Base-by-base conservation (phyloP, 64 coral and sea anemone species). In the Catalaphyllia jardinei region DNA sequence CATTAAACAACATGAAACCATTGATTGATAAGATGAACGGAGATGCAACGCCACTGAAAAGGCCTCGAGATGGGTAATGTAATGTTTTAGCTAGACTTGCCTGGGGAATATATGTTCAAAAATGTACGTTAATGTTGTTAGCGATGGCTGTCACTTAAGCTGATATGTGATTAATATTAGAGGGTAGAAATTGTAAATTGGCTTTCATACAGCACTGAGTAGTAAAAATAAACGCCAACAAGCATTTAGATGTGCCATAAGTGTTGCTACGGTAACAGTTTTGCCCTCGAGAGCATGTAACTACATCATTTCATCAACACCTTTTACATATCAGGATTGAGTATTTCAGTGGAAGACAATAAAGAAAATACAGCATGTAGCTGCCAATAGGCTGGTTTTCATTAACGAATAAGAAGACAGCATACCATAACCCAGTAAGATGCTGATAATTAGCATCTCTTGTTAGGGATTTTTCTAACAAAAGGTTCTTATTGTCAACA, bases 1-100 rank as follows among this genome's bases (percentile, higher is more conserved):
- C 82, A 16, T 61, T 92, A 25, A 92, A 75, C 72, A 60, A 74
- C 52, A 60, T 77, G 74, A 88, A 88, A 77, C 62, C 62, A 20
- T 19, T 51, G 19, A 51, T 85, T 51, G 67, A 65, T 4, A 4
- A 65, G 35, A 71, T 85, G 81, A 85, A 85, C 71, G 81, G 81
- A 85, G 39, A 85, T 51, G 38, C 42, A 63, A 85, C 81, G 4
- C 81, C 81, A 2, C 28, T 85, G 38, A 85, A 71, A 52, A 52
- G 60, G 42, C 62, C 81, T 27, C 62, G 22, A 71, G 81, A 85
- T 25, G 14, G 33, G 81, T 85, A 71, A 12, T 19, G 15, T 13
- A 7, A 27, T n/a, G 10, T 10, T 69, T 25, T 27, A 69, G n/a
- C 65, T 11, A 28, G 19, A 69, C 25, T 69, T 10, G n/a, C 65